Base-by-base conservation (phyloP, 2,113 vertebrate species). In the Lasiurus borealis region DNA sequence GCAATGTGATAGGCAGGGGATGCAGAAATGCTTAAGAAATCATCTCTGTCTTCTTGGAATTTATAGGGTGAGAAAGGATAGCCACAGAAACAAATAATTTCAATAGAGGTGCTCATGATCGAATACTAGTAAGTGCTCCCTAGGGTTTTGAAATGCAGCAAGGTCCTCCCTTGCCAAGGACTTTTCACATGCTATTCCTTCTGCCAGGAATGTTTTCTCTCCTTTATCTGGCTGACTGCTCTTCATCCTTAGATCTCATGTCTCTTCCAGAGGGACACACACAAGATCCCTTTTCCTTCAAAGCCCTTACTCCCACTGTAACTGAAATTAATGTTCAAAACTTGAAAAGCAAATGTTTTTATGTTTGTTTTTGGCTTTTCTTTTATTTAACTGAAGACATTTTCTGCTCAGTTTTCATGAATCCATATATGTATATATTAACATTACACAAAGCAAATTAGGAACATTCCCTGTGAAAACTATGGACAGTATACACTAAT, bases 271-370 rank as follows among this genome's bases (percentile, higher is more conserved):
- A 68, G 25, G 27, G 36, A 90, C 48, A 87, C 34, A 91, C 21
- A 86, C 75, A 71, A 15, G 50, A 84, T 23, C 59, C 31, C 34
- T 64, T 83, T 40, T 66, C 59, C 66, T 95, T 78, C 83, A 72
- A 94, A 96, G 31, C 5, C 19, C 31, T 73, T 78, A 80, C 13
- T n/a, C 66, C 8, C n/a, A 64, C 29, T 83, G 3, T 72, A 89
- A 50, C 40, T 88, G 29, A 69, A 85, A 85, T 82, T 81, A 88
- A 85, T 77, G 13, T 57, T 88, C 40, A 88, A 93, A 95, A 95
- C 48, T 62, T 88, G 25, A 68, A 95, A 69, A 88, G 44, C 78
- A 91, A 68, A 80, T 50, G 12, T 7, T 91, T 88, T 82, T 19
- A 25, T 54, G 5, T 76, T 94, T 87, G 8, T 29, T 89, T 93